A percentile compares a stretch with the other conserved stretches of the same genome.
phyloP scores from a whole-genome alignment of 2,888 invertebrate species.

The Chloroclystis v-ata region DNA sequence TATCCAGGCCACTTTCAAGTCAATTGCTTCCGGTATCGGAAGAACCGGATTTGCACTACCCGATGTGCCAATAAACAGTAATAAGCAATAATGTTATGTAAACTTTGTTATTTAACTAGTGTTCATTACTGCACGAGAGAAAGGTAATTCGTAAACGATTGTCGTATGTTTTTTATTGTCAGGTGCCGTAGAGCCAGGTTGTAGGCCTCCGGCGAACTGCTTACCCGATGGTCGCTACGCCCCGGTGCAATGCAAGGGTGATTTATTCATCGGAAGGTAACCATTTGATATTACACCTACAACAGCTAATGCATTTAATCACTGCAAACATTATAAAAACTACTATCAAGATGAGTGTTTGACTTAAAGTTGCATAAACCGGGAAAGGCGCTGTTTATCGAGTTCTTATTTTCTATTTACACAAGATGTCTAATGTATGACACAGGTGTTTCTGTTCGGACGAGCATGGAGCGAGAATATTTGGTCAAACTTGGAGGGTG shows the following conservation, averaged over 20 bases:
- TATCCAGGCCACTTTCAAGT: constrained; percentile 15
- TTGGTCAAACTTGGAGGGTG: constrained; percentile 80
- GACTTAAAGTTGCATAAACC: background rate
- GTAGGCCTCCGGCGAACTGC: constrained; percentile 60
- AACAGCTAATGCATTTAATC: constrained; percentile 3
- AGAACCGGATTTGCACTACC: constrained; percentile 18
- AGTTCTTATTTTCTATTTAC: constrained; percentile 15
- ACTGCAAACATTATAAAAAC: background rate
- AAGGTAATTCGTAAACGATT: constrained; percentile 1
- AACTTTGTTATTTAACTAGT: constrained; percentile 8
- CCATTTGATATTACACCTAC: background rate
- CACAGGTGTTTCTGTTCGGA: constrained; percentile 83
- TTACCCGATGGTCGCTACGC: constrained; percentile 77
- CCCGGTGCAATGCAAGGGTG: constrained; percentile 83
- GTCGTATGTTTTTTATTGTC: background rate
- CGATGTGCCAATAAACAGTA: constrained; percentile 11
- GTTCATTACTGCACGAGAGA: constrained; percentile 2
- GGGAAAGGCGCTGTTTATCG: background rate
- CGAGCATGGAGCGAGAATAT: constrained; percentile 78
- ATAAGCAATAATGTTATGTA: constrained; percentile 14
- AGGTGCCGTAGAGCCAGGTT: constrained; percentile 30
- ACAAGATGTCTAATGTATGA: constrained; percentile 19
- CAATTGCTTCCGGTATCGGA: constrained; percentile 15
- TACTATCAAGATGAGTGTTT: no score
- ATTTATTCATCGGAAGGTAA: constrained; percentile 78